Conservation (phyloP, 1,140 invertebrate species). For the Gonioctena quinquepunctata region DNA sequence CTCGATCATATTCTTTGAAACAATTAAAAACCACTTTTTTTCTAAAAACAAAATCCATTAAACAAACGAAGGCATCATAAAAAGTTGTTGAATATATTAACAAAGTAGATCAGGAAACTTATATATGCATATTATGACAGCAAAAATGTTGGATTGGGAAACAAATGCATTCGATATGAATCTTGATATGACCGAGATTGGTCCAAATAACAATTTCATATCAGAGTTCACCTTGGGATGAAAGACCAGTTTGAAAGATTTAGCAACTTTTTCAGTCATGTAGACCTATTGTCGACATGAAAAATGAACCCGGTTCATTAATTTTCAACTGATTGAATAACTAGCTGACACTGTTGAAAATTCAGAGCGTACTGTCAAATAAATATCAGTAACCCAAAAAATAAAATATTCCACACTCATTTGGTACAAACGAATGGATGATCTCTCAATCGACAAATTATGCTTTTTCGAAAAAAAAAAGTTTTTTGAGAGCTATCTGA, state of each 20-base stretch:
- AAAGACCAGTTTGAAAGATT: neutral
- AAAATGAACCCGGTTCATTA: neutral
- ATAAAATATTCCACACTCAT: too few species aligned
- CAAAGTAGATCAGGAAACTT: neutral
- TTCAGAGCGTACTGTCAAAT: too few species aligned
- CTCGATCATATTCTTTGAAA: too few species aligned
- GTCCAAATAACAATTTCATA: neutral
- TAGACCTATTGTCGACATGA: neutral
- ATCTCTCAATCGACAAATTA: too few species aligned
- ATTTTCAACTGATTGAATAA: neutral
- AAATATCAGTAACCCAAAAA: too few species aligned
- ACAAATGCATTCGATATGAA: neutral
- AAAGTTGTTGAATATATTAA: neutral
- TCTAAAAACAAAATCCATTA: neutral
- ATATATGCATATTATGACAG: neutral
- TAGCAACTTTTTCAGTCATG: neutral
- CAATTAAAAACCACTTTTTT: too few species aligned
- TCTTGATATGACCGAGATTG: neutral
- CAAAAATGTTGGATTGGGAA: neutral
- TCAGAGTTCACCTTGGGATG: neutral
- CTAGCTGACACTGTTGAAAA: too few species aligned
- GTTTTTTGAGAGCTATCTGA: too few species aligned
- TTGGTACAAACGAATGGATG: too few species aligned
- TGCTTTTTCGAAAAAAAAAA: too few species aligned
- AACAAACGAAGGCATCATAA: neutral